These are phyloP conservation scores for Lamprologus speciosus DNA, from an alignment of 2,113 vertebrate genomes.

Conservation along the genomic window DNA sequence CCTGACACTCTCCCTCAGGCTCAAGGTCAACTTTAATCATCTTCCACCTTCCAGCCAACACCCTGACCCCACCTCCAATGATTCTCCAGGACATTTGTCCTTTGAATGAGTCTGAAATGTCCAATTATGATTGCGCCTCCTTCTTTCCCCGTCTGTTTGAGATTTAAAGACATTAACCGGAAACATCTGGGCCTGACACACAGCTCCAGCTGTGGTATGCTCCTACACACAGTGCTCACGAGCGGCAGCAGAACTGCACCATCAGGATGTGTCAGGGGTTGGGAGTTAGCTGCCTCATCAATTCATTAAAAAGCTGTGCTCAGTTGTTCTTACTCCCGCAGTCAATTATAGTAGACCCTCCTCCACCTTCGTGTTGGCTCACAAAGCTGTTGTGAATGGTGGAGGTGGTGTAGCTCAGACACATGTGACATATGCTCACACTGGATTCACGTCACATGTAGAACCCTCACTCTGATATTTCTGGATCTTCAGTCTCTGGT, in stretches of 20 bases:
- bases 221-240: background rate
- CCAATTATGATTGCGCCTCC: background rate
- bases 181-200: background rate
- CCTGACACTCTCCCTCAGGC: background rate
- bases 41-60: background rate
- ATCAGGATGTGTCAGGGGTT: background rate
- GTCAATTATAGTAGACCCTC: background rate
- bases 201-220: background rate
- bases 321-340: background rate
- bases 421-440: background rate
- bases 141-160: background rate
- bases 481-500: background rate
- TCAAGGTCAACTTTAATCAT: background rate
- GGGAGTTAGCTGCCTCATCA: background rate
- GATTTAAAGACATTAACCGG: background rate
- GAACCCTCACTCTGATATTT: background rate
- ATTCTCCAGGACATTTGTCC: background rate
- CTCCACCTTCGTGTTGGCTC: background rate
- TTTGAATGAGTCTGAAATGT: background rate
- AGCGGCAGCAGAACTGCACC: background rate
- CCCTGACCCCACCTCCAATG: background rate
- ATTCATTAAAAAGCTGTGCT: background rate
- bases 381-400: background rate
- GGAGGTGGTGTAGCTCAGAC: background rate
- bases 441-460: background rate